These are phyloP conservation scores for Microcebus jonahi DNA, from an alignment of 2,113 vertebrate species.

Conservation along the genomic window DNA sequence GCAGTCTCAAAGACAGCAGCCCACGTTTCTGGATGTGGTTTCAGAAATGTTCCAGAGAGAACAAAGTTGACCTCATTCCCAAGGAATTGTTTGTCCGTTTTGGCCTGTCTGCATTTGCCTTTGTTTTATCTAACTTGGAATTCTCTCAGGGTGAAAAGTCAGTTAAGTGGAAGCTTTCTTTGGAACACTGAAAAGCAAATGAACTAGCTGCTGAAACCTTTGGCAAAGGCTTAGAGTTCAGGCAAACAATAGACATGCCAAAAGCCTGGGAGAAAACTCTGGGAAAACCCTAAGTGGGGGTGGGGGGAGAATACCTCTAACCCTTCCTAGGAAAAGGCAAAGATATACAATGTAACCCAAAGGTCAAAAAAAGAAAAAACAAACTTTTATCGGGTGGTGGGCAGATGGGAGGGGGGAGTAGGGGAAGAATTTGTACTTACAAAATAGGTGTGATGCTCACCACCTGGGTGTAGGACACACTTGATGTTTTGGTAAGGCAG, in stretches of 20 bases:
- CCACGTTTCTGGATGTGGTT: neutral
- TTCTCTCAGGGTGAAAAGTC: neutral
- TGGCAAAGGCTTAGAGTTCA: neutral
- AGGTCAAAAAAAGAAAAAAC: no score
- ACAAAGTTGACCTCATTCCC: neutral
- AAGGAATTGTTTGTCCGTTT: neutral
- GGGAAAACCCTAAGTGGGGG: neutral
- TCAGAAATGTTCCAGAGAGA: neutral
- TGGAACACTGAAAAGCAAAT: neutral
- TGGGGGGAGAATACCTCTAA: no score
- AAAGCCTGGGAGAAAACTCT: neutral
- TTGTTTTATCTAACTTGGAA: neutral
- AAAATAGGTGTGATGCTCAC: no score
- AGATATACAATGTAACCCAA: no score
- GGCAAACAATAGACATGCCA: neutral
- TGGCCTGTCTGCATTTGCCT: neutral
- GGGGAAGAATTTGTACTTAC: no score
- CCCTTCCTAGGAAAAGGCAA: no score
- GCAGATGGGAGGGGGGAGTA: no score
- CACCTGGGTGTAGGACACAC: no score
- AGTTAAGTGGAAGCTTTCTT: neutral
- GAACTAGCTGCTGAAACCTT: neutral
- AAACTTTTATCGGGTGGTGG: no score
- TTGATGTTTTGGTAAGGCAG: no score
- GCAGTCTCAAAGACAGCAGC: neutral